Percentiles rank a stretch among this genome's conserved stretches.
These are phyloP conservation scores for Galaxias olidus DNA, from an alignment of 2,797 vertebrate genomes.

Conservation along the genomic window DNA sequence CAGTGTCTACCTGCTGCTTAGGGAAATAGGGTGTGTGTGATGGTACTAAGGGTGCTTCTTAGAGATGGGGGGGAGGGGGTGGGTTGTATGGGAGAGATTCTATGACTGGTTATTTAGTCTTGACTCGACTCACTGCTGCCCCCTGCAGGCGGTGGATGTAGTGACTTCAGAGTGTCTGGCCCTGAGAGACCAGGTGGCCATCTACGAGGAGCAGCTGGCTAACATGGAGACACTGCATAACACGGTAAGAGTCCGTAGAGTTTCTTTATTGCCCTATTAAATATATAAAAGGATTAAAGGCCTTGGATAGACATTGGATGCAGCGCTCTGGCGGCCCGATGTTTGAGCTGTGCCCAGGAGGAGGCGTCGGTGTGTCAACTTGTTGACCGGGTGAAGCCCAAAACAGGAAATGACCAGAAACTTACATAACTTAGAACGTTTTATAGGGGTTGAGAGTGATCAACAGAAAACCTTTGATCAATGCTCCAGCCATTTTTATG, in stretches of 20 bases:
- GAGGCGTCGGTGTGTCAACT: constrained; percentile 29
- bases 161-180: constrained; percentile 76
- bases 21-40: constrained; percentile 43
- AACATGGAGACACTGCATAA: constrained; percentile 67
- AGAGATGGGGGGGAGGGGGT: constrained; percentile 17
- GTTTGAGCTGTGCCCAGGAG: constrained; percentile 42
- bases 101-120: constrained; percentile 16
- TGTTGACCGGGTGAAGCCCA: constrained; percentile 34
- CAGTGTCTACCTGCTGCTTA: constrained; percentile 57
- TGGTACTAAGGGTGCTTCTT: constrained; percentile 33
- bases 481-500: no score
- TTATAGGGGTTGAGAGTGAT: no score
- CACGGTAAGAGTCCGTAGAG: constrained; percentile 54
- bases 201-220: constrained; percentile 76
- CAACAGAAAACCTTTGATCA: no score
- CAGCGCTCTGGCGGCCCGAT: constrained; percentile 36
- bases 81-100: no score
- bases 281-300: constrained; percentile 19
- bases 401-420: constrained; percentile 32
- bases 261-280: neutral
- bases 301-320: constrained; percentile 37
- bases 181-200: constrained; percentile 73
- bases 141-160: constrained; percentile 70
- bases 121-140: constrained; percentile 46
- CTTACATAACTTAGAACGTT: no score